phyloP scores from a whole-genome alignment of 2,113 vertebrate species.

The Calidris pugnax region DNA sequence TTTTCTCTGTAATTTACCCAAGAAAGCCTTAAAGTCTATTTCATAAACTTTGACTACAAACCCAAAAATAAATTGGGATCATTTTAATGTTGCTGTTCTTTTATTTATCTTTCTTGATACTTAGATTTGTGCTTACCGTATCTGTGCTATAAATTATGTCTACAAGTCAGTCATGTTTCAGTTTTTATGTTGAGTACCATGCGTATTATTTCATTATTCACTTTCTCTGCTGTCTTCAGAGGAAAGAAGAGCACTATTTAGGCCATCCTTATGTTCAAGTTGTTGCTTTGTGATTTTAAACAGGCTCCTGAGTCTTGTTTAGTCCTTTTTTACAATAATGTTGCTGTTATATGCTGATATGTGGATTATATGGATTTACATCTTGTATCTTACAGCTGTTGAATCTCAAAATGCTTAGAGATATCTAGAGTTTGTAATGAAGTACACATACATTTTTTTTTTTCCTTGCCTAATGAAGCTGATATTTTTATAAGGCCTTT shows the following conservation, averaged over 20 bases:
- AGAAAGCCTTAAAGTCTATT: neutral
- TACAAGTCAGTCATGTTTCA: neutral
- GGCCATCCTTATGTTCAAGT: neutral
- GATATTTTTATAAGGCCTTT: neutral
- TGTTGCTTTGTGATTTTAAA: slow-evolving; percentile 25
- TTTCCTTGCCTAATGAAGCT: neutral
- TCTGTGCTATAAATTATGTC: neutral
- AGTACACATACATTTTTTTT: neutral
- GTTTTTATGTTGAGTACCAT: neutral
- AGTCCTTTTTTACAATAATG: neutral
- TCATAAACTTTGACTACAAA: neutral
- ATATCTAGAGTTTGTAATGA: neutral
- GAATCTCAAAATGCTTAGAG: neutral
- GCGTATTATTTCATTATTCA: neutral
- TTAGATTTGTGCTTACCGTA: neutral
- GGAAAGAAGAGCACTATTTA: neutral
- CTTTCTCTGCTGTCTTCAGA: neutral
- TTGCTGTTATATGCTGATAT: neutral
- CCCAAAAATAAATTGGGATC: neutral
- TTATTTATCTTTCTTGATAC: neutral
- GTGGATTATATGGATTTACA: neutral
- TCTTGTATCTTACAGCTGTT: neutral
- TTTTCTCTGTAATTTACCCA: neutral
- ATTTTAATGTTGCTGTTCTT: neutral
- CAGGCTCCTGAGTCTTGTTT: neutral